These are phyloP conservation scores for Cichlasoma orientale DNA, from an alignment of 2,797 vertebrate genomes.

Conservation along the genomic window DNA sequence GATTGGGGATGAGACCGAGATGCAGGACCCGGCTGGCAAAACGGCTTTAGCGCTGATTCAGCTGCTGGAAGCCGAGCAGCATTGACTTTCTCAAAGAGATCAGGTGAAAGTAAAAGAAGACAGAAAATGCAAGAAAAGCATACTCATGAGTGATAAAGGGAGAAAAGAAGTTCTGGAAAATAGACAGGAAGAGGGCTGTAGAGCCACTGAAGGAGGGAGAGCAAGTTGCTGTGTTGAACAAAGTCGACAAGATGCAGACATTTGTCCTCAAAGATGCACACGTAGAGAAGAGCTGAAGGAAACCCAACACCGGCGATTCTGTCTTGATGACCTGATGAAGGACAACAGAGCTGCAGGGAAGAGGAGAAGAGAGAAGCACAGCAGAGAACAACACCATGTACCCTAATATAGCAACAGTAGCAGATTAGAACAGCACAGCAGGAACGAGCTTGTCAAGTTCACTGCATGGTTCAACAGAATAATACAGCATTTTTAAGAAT, in stretches of 20 bases:
- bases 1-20: slow-evolving; percentile 38
- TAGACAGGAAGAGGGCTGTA: slow-evolving; percentile 52
- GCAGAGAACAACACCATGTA: slow-evolving; percentile 38
- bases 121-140: slow-evolving; percentile 37
- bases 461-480: slow-evolving; percentile 1
- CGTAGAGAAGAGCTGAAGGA: slow-evolving; percentile 55
- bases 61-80: slow-evolving; percentile 68
- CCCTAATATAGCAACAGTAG: slow-evolving; percentile 53
- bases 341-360: slow-evolving; percentile 72
- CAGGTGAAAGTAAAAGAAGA: slow-evolving; percentile 54
- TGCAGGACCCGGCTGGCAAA: slow-evolving; percentile 48
- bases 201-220: slow-evolving; percentile 51
- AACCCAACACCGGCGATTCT: slow-evolving; percentile 73
- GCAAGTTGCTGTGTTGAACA: slow-evolving; percentile 47
- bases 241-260: slow-evolving; percentile 53
- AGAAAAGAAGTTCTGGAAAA: slow-evolving; percentile 43
- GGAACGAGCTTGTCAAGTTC: slow-evolving; percentile 18
- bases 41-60: slow-evolving; percentile 79
- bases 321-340: slow-evolving; percentile 74
- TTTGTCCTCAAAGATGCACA: slow-evolving; percentile 39
- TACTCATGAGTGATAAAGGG: slow-evolving; percentile 30
- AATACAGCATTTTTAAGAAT: not conserved
- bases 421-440: slow-evolving; percentile 32
- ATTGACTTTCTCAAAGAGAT: slow-evolving; percentile 73
- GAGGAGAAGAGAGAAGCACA: slow-evolving; percentile 55